A percentile compares a stretch with the other conserved stretches of the same genome.
These are phyloP conservation scores for Caenorhabditis sulstoni DNA, from an alignment of 2,888 invertebrate species.

Conservation along the genomic window DNA sequence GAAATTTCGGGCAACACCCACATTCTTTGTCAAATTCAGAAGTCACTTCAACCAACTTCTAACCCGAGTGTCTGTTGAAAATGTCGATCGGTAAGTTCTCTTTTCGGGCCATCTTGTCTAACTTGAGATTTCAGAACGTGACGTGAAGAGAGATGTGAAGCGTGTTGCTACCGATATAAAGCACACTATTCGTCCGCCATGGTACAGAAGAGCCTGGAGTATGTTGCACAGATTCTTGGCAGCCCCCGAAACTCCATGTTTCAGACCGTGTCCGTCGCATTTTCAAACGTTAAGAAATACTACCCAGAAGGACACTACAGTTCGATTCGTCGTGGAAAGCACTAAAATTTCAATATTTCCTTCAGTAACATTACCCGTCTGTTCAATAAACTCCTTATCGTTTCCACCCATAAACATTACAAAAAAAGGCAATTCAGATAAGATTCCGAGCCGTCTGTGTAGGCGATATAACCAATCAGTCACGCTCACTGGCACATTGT, in stretches of 20 bases:
- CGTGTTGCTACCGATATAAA: conserved; percentile 59
- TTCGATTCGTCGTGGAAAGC: no score
- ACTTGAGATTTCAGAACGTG: conserved; percentile 19
- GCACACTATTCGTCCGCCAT: conserved; percentile 64
- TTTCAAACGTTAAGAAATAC: conserved; percentile 46
- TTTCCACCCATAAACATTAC: neutral
- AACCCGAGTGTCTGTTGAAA: neutral
- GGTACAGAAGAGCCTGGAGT: conserved; percentile 70
- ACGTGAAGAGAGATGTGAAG: conserved; percentile 59
- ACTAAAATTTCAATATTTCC: no score
- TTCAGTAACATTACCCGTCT: no score
- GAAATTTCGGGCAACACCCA: conserved; percentile 46
- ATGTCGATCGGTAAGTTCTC: conserved; percentile 41
- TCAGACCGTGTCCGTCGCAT: conserved; percentile 62
- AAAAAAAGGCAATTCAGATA: conserved; percentile 4
- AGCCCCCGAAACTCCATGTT: conserved; percentile 17
- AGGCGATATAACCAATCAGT: conserved; percentile 12
- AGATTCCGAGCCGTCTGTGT: neutral
- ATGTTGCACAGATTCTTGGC: no score
- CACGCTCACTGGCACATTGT: conserved; percentile 23
- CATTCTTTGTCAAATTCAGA: conserved; percentile 39
- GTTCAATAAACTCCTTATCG: neutral
- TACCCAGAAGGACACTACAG: no score
- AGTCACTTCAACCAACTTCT: conserved; percentile 11
- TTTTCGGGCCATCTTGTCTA: neutral